Evolutionary conservation across 2,113 vertebrate genomes (phyloP).

Genomic region (Lasiurus cinereus): DNA sequence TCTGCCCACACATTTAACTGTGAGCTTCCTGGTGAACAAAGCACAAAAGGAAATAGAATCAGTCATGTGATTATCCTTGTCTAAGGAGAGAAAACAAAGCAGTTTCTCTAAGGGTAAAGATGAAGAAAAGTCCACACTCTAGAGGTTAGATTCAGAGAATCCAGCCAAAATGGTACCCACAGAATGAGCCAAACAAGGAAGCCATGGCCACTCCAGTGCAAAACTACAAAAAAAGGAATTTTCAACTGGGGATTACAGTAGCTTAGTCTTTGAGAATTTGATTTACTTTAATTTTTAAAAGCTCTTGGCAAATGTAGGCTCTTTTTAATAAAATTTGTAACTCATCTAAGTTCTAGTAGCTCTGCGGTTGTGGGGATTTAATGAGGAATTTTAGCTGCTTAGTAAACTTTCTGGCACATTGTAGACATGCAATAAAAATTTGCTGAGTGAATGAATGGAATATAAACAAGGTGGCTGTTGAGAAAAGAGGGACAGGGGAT

Average conservation of each 20-base stretch:
- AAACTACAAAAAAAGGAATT: neutral
- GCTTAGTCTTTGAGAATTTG: constrained; percentile 3
- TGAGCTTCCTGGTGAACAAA: constrained; percentile 35
- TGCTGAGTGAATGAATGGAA: neutral
- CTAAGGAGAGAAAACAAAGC: neutral
- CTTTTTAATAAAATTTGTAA: constrained; percentile 50
- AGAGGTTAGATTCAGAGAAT: neutral
- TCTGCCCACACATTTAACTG: neutral
- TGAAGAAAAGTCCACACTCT: neutral
- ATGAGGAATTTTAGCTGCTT: constrained; percentile 51
- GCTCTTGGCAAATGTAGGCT: constrained; percentile 43
- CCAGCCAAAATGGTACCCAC: neutral
- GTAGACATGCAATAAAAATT: constrained; percentile 52
- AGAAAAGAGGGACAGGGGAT: neutral
- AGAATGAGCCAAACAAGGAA: neutral
- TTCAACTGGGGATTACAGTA: neutral
- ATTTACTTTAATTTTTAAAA: constrained; percentile 55
- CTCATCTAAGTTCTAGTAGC: constrained; percentile 53
- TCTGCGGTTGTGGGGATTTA: constrained; percentile 49
- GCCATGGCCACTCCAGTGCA: rapidly evolving
- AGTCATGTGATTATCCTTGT: constrained; percentile 19
- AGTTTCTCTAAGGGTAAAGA: constrained; percentile 8
- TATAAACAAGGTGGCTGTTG: neutral
- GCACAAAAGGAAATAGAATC: constrained; percentile 33
- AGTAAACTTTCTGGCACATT: neutral